A percentile compares a stretch with the other conserved stretches of the same genome.
Evolutionary conservation across 2,113 vertebrate species (phyloP).

Genomic region (Galemys pyrenaicus): DNA sequence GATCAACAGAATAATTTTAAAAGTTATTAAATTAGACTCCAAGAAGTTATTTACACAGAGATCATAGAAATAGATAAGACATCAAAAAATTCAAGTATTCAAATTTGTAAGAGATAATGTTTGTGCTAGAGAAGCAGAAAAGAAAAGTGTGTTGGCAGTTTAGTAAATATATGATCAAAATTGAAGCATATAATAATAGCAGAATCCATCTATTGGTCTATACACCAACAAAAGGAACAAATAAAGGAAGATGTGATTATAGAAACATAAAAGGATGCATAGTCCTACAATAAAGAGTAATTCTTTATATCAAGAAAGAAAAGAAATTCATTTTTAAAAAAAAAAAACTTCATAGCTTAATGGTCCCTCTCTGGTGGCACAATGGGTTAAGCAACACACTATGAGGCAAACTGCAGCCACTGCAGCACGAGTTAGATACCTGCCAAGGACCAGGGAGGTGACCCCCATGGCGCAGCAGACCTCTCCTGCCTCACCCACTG

Average conservation of each 20-base stretch:
- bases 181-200: not conserved
- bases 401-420: too few relatives aligned
- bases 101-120: conserved; percentile 2
- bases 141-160: not conserved
- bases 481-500: too few relatives aligned
- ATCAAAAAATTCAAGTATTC: not conserved
- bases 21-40: not conserved
- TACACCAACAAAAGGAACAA: not conserved
- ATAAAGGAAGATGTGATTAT: not conserved
- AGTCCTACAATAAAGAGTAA: not conserved
- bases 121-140: not conserved
- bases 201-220: not conserved
- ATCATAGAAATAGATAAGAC: not conserved
- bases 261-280: not conserved
- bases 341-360: too few relatives aligned
- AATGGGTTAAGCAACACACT: too few relatives aligned
- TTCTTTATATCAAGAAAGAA: not conserved
- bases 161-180: conserved; percentile 12
- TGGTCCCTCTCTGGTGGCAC: too few relatives aligned
- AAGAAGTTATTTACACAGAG: not conserved
- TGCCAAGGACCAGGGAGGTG: too few relatives aligned
- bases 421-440: too few relatives aligned
- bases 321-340: not conserved
- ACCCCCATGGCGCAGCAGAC: too few relatives aligned
- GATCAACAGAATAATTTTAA: not conserved